phyloP scores from a whole-genome alignment of 2,113 vertebrate species.

The Romanogobio albipinnatus region DNA sequence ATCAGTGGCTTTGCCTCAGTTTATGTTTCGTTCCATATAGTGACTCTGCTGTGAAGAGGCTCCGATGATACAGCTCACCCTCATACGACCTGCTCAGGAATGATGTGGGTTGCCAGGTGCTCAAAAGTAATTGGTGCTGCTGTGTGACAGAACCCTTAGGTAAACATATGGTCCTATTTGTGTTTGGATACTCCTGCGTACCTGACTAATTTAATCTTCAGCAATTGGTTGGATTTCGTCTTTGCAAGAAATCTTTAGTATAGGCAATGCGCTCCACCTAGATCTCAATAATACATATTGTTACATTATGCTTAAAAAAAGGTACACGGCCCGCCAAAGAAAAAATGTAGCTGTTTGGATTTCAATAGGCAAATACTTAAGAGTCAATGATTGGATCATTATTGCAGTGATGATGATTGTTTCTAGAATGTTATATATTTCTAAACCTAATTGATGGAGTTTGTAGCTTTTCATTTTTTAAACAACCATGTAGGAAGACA shows the following conservation, averaged over 20 bases:
- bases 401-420: too few species aligned
- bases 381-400: too few species aligned
- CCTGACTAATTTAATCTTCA: neutral
- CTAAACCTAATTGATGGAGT: too few species aligned
- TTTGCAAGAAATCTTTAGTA: neutral
- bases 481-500: too few species aligned
- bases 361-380: too few species aligned
- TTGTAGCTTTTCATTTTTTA: too few species aligned
- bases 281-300: neutral
- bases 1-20: neutral
- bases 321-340: too few species aligned
- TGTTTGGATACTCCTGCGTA: neutral
- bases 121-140: conserved; percentile 11
- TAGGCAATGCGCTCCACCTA: neutral
- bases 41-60: neutral
- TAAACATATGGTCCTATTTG: conserved; percentile 29
- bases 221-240: neutral
- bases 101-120: conserved; percentile 12
- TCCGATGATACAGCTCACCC: neutral
- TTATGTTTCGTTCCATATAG: neutral
- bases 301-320: neutral
- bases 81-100: conserved; percentile 8
- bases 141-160: neutral
- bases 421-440: too few species aligned
- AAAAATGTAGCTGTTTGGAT: too few species aligned